A percentile compares a stretch with the other conserved stretches of the same genome.
Evolutionary conservation across 2,113 vertebrate species (phyloP).

Genomic region (Callopanchax toddi): DNA sequence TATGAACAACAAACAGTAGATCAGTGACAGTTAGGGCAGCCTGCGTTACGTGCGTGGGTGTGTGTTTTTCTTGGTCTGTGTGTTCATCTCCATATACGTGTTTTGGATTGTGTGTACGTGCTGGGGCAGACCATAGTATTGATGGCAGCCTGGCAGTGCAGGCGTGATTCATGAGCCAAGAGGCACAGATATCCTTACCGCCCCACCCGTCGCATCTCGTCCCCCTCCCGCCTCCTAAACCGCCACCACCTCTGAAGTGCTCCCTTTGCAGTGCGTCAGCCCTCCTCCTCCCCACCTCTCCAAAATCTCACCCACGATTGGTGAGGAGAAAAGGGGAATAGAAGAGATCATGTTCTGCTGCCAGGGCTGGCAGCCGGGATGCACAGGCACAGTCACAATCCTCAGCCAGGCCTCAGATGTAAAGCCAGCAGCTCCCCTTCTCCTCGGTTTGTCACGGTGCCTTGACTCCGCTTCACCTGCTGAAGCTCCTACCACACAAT

Average conservation of each 20-base stretch:
- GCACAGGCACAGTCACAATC: constrained; percentile 52
- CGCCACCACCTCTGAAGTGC: constrained; percentile 67
- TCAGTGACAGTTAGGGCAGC: constrained; percentile 43
- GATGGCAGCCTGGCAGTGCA: constrained; percentile 50
- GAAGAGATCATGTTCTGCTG: constrained; percentile 64
- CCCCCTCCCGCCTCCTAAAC: constrained; percentile 34
- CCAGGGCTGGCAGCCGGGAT: constrained; percentile 52
- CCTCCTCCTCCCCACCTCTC: constrained; percentile 52
- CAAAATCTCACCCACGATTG: constrained; percentile 64
- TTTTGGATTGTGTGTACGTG: constrained; percentile 32
- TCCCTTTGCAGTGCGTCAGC: constrained; percentile 72
- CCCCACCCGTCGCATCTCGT: constrained; percentile 40
- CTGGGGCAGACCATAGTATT: constrained; percentile 40
- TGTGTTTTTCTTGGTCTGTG: constrained; percentile 29
- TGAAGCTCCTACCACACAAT: constrained; percentile 5
- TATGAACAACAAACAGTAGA: constrained; percentile 29
- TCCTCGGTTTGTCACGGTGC: constrained; percentile 19
- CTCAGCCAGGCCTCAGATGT: constrained; percentile 46
- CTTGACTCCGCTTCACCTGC: constrained; percentile 41
- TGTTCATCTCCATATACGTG: constrained; percentile 9
- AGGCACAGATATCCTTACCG: constrained; percentile 53
- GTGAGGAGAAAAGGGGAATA: constrained; percentile 38
- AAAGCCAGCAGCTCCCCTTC: constrained; percentile 42
- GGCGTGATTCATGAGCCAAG: constrained; percentile 68
- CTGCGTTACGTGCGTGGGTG: constrained; percentile 46